Evolutionary conservation across 2,113 vertebrate genomes (phyloP), one percentile per base, ranked within the genome.

Genomic region (Pithys albifrons): DNA sequence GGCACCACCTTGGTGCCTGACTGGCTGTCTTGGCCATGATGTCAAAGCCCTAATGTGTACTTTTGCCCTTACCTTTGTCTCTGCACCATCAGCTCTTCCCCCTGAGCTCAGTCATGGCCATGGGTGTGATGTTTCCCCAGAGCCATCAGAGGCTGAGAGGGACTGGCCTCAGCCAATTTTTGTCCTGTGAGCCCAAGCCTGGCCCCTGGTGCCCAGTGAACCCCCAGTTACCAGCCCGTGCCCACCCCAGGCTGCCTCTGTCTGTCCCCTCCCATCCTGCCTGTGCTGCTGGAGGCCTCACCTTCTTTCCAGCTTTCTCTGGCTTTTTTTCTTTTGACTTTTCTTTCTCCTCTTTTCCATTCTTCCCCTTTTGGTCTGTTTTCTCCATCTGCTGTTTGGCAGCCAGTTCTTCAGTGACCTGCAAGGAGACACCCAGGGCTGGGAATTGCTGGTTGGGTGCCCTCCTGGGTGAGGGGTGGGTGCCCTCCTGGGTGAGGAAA

Each of bases 391-490:
- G 96, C 72, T 25, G 97, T 95, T 98, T 97, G 72, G 94, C 97
- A 88, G 96, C 95, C 61, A 99, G 95, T 83, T 99, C 98, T 14
- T 98, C 97, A 67, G 95, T 73, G 7, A 99, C 96, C 99, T 99
- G 96, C 31, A 58, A 78, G 69, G 51, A 71, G 51, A 71, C 4
- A 4, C 37, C 52, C 64, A 91, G 16, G 19, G 19, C 72, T 2
- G 46, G 7, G 61, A 48, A 52, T 28, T 41, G 8, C 29, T 48
- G 24, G 55, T 17, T 37, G 48, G 43, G 19, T 10, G 17, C 41
- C 65, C 57, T 49, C 54, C 28, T 0, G 7, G 29, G 29, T 8
- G 25, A 72, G 13, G 24, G 55, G 17, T 37, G 48, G 43, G 19
- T 12, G 19, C 41, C 65, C 57, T 49, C 54, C 28, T 0, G 7